Conservation (phyloP, 2,113 vertebrate genomes). For the Eidolon helvum region DNA sequence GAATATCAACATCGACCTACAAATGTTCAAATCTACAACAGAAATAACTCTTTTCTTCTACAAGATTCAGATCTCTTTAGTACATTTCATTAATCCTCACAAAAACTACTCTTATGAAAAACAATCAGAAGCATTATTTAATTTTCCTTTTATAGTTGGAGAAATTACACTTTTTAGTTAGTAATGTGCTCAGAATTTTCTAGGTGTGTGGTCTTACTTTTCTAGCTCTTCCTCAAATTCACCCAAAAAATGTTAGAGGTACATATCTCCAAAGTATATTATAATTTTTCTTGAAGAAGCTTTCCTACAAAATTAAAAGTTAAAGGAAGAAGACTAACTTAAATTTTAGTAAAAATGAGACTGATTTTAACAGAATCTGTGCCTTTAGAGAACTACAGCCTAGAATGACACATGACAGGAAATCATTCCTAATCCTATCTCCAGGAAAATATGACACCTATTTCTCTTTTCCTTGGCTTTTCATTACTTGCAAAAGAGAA, state of each 20-base stretch:
- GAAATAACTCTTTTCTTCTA: neutral
- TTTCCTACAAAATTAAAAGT: constrained; percentile 12
- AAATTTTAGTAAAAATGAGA: neutral
- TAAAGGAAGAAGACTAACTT: neutral
- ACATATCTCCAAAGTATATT: neutral
- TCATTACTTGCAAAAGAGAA: neutral
- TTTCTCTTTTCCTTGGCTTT: neutral
- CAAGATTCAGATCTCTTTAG: neutral
- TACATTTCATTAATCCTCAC: neutral
- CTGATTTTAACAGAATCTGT: constrained; percentile 24
- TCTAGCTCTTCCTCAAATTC: neutral
- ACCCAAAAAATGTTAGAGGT: neutral
- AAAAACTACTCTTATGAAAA: neutral
- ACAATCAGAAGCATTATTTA: neutral
- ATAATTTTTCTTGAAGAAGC: neutral
- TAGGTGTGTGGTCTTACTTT: neutral
- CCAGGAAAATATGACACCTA: neutral
- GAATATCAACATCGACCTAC: neutral
- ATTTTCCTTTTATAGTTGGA: neutral
- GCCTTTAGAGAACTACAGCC: neutral
- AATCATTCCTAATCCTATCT: neutral
- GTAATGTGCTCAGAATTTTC: neutral
- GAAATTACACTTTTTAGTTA: neutral
- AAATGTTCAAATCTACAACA: neutral
- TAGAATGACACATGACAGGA: neutral